Percentiles rank a stretch among this genome's conserved stretches.
These are phyloP conservation scores for Chaenogobius annularis DNA, from an alignment of 2,113 vertebrate genomes.

Conservation along the genomic window DNA sequence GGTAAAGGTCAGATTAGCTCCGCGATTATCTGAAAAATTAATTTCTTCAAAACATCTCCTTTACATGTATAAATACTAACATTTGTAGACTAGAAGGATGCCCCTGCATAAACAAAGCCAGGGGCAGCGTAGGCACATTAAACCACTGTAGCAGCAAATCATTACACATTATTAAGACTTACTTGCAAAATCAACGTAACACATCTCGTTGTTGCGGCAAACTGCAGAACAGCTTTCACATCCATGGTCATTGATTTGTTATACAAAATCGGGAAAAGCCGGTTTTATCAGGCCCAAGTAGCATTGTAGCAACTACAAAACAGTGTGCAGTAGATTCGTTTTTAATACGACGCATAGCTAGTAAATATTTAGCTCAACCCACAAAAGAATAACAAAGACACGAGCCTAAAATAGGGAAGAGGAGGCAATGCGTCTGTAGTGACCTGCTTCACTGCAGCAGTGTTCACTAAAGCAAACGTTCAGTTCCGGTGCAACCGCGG, in stretches of 20 bases:
- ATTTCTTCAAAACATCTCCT: too few relatives aligned
- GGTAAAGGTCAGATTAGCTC: too few relatives aligned
- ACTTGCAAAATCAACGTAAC: conserved; percentile 88
- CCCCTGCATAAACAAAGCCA: not conserved
- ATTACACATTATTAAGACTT: not conserved
- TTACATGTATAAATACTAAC: not conserved
- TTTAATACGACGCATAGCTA: conserved; percentile 18
- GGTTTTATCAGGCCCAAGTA: conserved; percentile 31
- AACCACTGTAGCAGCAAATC: not conserved
- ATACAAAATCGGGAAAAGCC: conserved; percentile 12
- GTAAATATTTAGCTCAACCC: not conserved
- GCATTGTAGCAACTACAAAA: conserved; percentile 37
- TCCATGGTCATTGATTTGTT: conserved; percentile 65
- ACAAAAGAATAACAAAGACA: fast-evolving
- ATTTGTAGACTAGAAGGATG: not conserved
- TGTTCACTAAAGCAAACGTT: conserved; percentile 8
- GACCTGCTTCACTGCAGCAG: conserved; percentile 17
- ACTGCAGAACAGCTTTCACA: conserved; percentile 77
- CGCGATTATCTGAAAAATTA: too few relatives aligned
- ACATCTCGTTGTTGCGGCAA: conserved; percentile 81
- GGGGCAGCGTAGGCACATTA: not conserved
- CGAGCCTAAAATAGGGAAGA: not conserved
- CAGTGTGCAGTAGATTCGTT: not conserved
- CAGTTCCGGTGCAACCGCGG: conserved; percentile 52
- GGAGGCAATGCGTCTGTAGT: not conserved